Evolutionary conservation across 92 coral and sea anemone species (phyloP).

Genomic region (Bergia sp.): DNA sequence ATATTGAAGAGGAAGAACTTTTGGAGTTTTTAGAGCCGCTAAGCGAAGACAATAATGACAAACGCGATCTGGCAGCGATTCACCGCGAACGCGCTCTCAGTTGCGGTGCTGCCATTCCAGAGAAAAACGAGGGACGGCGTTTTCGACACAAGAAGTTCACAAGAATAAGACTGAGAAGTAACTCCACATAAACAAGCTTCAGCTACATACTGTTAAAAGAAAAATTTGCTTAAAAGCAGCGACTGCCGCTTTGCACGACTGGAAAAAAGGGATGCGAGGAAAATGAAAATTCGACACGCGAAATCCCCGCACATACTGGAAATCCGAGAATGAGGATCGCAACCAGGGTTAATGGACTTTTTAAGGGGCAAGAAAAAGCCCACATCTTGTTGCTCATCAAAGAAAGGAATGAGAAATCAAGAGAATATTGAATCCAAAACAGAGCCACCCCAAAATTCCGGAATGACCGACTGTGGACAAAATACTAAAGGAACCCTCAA

Average conservation of each 20-base stretch:
- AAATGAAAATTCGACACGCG: background rate
- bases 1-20: slow-evolving; percentile 29
- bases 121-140: slow-evolving; percentile 26
- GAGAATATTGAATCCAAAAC: background rate
- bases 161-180: slow-evolving; percentile 22
- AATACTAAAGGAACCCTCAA: background rate
- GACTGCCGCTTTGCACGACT: background rate
- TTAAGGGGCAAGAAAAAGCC: background rate
- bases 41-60: background rate
- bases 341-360: background rate
- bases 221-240: background rate
- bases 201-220: background rate
- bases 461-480: background rate
- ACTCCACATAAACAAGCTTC: background rate
- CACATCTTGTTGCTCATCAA: slow-evolving; percentile 5
- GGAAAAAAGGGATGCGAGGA: background rate
- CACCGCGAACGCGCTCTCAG: slow-evolving; percentile 42
- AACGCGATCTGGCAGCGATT: slow-evolving; percentile 35
- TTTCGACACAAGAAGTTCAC: slow-evolving; percentile 39
- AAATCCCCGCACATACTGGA: background rate
- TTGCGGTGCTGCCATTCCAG: slow-evolving; percentile 11
- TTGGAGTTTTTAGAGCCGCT: slow-evolving; percentile 12
- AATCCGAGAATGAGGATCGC: background rate
- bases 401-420: slow-evolving; percentile 23
- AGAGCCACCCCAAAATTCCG: background rate